Percentiles rank a stretch among this genome's conserved stretches.
These are phyloP conservation scores for Drosophila sp. DNA, from an alignment of 1,140 invertebrate species.

Conservation along the genomic window DNA sequence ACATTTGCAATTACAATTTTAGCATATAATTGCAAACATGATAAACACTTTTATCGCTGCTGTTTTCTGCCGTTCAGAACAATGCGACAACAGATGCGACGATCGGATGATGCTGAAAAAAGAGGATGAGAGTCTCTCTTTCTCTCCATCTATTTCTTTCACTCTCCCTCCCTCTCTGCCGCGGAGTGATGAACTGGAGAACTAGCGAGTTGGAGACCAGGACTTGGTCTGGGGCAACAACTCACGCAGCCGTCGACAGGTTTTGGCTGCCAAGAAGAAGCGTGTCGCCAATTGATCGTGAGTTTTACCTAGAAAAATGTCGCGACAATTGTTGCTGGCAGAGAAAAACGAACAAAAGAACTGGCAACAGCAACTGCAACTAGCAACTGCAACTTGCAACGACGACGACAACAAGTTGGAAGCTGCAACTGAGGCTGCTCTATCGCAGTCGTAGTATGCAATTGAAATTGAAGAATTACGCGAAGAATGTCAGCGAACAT, in stretches of 20 bases:
- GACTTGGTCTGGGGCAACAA: constrained; percentile 38
- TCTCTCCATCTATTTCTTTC: no score
- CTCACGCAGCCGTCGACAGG: constrained; percentile 68
- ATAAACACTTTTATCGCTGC: constrained; percentile 80
- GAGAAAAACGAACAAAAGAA: constrained; percentile 26
- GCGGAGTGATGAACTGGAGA: constrained; percentile 10
- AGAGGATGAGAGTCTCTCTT: not conserved
- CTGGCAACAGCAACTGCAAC: constrained; percentile 14
- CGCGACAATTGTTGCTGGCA: constrained; percentile 72
- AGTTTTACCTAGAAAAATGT: constrained; percentile 84
- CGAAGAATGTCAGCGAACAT: constrained; percentile 79
- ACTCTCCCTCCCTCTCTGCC: no score
- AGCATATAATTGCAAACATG: constrained; percentile 84
- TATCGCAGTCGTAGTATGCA: constrained; percentile 73
- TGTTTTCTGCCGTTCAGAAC: constrained; percentile 31
- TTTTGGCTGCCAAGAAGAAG: constrained; percentile 81
- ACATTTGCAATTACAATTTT: constrained; percentile 84
- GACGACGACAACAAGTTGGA: constrained; percentile 19
- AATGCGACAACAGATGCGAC: constrained; percentile 46
- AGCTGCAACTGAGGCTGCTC: constrained; percentile 23
- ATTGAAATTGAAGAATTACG: constrained; percentile 83
- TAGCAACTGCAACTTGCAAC: constrained; percentile 9
- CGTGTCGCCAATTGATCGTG: constrained; percentile 85
- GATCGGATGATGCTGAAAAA: constrained; percentile 18
- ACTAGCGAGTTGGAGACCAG: not conserved